A percentile compares a stretch with the other conserved stretches of the same genome.
These are phyloP conservation scores for Entelurus aequoreus DNA, from an alignment of 2,113 vertebrate species.

Conservation along the genomic window DNA sequence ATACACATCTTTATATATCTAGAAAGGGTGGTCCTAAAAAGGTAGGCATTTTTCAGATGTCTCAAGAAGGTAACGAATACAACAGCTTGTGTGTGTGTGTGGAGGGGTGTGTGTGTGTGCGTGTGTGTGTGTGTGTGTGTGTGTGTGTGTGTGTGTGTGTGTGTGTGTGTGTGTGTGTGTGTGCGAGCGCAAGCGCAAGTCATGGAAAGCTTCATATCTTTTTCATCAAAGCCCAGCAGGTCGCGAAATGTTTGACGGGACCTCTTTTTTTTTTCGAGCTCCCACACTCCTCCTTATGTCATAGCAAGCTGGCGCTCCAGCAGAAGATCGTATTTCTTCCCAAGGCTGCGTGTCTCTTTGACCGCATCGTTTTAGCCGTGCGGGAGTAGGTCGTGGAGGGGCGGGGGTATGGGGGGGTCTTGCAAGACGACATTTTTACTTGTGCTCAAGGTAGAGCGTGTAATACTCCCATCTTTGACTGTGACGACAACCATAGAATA, in stretches of 20 bases:
- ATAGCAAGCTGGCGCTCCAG: constrained; percentile 2
- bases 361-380: constrained; percentile 16
- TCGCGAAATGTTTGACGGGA: constrained; percentile 49
- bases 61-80: too few species aligned
- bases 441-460: constrained; percentile 37
- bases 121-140: too few species aligned
- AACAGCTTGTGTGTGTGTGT: too few species aligned
- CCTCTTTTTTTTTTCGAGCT: constrained; percentile 31
- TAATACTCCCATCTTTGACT: constrained; percentile 28
- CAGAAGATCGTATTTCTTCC: constrained; percentile 28
- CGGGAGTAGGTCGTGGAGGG: too few species aligned
- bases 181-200: not conserved
- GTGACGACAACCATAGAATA: constrained; percentile 13
- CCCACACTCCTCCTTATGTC: constrained; percentile 21
- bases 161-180: not conserved
- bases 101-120: too few species aligned
- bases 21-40: too few species aligned
- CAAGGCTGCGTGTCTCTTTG: constrained; percentile 37
- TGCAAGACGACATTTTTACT: constrained; percentile 32
- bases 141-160: not conserved
- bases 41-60: too few species aligned
- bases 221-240: constrained; percentile 47
- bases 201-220: constrained; percentile 43
- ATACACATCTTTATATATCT: too few species aligned
- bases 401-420: constrained; percentile 3